These are phyloP conservation scores for Oncorhynchus clarkii DNA, from an alignment of 2,113 vertebrate genomes.

Conservation along the genomic window DNA sequence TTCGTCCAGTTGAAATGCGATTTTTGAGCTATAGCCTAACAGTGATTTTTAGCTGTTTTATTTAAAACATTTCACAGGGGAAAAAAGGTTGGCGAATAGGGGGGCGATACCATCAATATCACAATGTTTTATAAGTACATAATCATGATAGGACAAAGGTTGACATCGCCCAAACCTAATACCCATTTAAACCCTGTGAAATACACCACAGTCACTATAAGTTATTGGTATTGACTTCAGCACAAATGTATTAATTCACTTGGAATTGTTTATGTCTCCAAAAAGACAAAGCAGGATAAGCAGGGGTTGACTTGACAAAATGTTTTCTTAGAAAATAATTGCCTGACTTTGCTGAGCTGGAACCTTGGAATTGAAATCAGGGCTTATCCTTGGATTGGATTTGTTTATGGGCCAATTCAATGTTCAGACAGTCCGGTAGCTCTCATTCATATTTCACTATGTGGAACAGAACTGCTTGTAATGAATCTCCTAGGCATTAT, in stretches of 20 bases:
- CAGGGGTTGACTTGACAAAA: conserved; percentile 22
- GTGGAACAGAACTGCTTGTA: conserved; percentile 63
- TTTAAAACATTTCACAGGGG: too few relatives aligned
- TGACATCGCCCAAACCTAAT: too few relatives aligned
- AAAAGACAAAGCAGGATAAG: conserved; percentile 47
- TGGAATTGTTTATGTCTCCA: conserved; percentile 17
- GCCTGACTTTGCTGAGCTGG: conserved; percentile 35
- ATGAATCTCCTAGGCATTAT: conserved; percentile 60
- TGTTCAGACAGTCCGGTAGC: conserved; percentile 48
- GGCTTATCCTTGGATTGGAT: conserved; percentile 44
- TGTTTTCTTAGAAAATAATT: conserved; percentile 46
- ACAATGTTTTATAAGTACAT: too few relatives aligned
- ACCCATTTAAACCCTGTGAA: neutral
- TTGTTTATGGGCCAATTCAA: conserved; percentile 52
- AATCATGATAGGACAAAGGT: too few relatives aligned
- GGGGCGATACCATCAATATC: too few relatives aligned
- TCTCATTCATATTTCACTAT: conserved; percentile 65
- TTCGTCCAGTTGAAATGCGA: too few relatives aligned
- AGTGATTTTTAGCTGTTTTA: too few relatives aligned
- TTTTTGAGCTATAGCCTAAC: too few relatives aligned
- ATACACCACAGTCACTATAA: neutral
- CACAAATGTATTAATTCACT: neutral
- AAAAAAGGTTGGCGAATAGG: too few relatives aligned
- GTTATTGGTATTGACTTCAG: conserved; percentile 40
- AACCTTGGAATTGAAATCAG: conserved; percentile 32